Base-by-base conservation (phyloP, 2,113 vertebrate species). In the Oriolus oriolus region DNA sequence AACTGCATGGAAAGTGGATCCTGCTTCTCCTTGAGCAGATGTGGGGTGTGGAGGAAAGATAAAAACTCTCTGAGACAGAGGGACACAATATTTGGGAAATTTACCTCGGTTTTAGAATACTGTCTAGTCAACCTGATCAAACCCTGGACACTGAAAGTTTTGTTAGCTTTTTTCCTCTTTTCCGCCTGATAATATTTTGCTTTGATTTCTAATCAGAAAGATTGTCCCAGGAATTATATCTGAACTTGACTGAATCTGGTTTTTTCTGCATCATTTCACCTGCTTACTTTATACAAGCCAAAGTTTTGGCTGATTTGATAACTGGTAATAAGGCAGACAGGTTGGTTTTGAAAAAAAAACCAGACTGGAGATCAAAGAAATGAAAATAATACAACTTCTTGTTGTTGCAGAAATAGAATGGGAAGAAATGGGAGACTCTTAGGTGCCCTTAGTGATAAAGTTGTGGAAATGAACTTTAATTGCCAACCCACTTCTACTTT, bases 121-220 rank as follows among this genome's bases (percentile, higher is more conserved):
- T 47, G 8, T 60, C 6, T 69, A 56, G 5, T 37, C 31, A 84
- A 50, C 13, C 7, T 74, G 50, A 64, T 53, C 26, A 20, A 92
- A 80, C 6, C 4, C 20, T 37, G 21, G 31, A 50, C 50, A 44
- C 11, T n/a, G 41, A 57, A 8, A 41, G 10, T 35, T 93, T 83
- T 80, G 28, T 64, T 64, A 66, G 31, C 10, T 35, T 82, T 77
- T 27, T 2, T 5, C 5, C 8, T 6, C 7, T 28, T 21, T 16
- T 13, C 1, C 0, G 1, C 2, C 6, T 0, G 0, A 28, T 50
- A 60, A 44, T 77, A 64, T 35, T 85, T 92, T 61, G 9, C 30
- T 77, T 78, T 92, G 27, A 84, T 89, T 95, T 87, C 21, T 92
- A 15, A 8, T 77, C 42, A 74, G 77, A 79, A 85, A 88, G 4